A percentile compares a stretch with the other conserved stretches of the same genome.
Conservation (phyloP, 2,797 vertebrate genomes). For the Karalla daura region DNA sequence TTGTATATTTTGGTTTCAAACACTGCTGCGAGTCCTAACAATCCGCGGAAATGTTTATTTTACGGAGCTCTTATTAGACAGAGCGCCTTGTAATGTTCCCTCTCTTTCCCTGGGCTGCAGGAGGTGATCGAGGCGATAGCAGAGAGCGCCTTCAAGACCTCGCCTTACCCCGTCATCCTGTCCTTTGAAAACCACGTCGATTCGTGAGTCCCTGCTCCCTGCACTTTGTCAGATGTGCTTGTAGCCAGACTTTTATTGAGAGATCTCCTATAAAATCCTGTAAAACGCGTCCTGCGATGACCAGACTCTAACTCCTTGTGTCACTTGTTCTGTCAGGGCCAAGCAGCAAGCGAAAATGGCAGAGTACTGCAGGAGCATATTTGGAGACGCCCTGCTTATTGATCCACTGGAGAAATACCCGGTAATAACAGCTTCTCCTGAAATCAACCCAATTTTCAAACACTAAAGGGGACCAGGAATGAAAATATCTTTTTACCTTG, state of each 20-base stretch:
- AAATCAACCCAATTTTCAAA: too few species aligned
- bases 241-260: not conserved
- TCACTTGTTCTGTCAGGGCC: constrained; percentile 73
- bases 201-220: constrained; percentile 86
- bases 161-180: constrained; percentile 89
- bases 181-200: constrained; percentile 96
- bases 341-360: constrained; percentile 96
- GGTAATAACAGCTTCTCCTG: constrained; percentile 81
- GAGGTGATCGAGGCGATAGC: constrained; percentile 95
- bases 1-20: not conserved
- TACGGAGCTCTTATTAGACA: not conserved
- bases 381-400: constrained; percentile 90
- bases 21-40: not conserved
- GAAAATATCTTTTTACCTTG: too few species aligned
- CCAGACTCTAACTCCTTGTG: not conserved
- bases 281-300: too few species aligned
- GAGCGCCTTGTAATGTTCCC: not conserved
- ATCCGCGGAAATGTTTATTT: not conserved
- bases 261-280: not conserved
- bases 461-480: too few species aligned
- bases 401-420: constrained; percentile 92
- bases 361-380: constrained; percentile 91
- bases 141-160: constrained; percentile 92
- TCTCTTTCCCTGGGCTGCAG: constrained; percentile 52
- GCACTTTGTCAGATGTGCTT: too few species aligned